Evolutionary conservation across 2,797 vertebrate species (phyloP).

Genomic region (Darevskia mixta): DNA sequence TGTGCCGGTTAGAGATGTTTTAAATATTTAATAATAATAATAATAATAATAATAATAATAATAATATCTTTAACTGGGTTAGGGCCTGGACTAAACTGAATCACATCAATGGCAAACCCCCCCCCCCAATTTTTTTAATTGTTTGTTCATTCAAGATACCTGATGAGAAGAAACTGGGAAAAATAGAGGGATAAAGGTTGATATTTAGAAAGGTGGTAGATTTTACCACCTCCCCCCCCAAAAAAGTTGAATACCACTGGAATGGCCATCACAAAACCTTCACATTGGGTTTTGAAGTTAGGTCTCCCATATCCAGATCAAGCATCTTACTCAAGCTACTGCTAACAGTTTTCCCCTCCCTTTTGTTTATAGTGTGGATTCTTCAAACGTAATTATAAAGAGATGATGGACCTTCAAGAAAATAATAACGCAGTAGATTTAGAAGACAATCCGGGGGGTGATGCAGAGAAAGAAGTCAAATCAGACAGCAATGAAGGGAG

Average conservation of each 20-base stretch:
- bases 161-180: background rate
- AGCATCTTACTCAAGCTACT: background rate
- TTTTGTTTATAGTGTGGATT: constrained; percentile 62
- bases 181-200: background rate
- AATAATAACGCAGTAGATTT: background rate
- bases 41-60: no score
- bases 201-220: background rate
- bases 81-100: background rate
- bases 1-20: no score
- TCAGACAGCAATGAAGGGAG: background rate
- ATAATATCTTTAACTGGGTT: no score
- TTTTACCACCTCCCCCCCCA: background rate
- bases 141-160: background rate
- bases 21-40: no score
- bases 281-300: background rate
- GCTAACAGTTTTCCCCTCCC: background rate
- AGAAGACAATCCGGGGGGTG: background rate
- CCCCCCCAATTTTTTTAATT: background rate
- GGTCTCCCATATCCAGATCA: background rate
- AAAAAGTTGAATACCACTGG: background rate
- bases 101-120: background rate
- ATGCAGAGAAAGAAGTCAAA: constrained; percentile 1
- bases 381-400: constrained; percentile 71
- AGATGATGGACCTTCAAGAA: constrained; percentile 57
- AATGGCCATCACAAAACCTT: background rate